These are phyloP conservation scores for Rachycentron canadum DNA, from an alignment of 2,797 vertebrate species.

Conservation along the genomic window DNA sequence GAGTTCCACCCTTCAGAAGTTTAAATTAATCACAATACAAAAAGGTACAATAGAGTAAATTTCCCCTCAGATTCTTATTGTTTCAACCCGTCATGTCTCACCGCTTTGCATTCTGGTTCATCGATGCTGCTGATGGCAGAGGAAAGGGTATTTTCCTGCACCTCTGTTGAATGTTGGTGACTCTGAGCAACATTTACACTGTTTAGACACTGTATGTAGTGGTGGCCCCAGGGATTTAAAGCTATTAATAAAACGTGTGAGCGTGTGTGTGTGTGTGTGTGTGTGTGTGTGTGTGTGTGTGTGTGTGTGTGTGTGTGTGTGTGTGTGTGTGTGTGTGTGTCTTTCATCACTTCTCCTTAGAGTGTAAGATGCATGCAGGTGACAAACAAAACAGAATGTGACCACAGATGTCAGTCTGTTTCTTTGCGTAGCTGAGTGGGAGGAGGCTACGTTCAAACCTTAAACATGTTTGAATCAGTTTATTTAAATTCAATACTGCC, in stretches of 20 bases:
- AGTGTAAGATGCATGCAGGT: constrained; percentile 20
- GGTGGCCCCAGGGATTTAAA: constrained; percentile 4
- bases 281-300: not conserved
- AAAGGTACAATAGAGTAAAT: not conserved
- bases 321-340: constrained; percentile 3
- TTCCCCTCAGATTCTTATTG: not conserved
- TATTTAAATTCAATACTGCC: too few relatives aligned
- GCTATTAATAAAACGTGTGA: constrained; percentile 22
- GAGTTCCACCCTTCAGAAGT: not conserved
- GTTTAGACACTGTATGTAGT: constrained; percentile 2
- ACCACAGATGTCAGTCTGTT: constrained; percentile 4
- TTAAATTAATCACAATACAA: not conserved
- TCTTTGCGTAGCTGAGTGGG: not conserved
- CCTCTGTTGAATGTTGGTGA: not conserved
- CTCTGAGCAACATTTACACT: not conserved
- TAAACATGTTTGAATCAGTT: not conserved
- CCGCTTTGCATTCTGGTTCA: constrained; percentile 2
- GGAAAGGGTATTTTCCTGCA: not conserved
- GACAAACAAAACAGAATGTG: constrained; percentile 19
- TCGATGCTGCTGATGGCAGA: not conserved
- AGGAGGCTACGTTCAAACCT: not conserved
- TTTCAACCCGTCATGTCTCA: not conserved
- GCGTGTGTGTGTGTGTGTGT: not conserved
- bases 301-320: constrained; percentile 3
- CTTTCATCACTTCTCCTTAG: constrained; percentile 9